Evolutionary conservation across 2,888 invertebrate genomes (phyloP), one percentile per base, ranked within the genome.

Genomic region (Plemyria rubiginata): DNA sequence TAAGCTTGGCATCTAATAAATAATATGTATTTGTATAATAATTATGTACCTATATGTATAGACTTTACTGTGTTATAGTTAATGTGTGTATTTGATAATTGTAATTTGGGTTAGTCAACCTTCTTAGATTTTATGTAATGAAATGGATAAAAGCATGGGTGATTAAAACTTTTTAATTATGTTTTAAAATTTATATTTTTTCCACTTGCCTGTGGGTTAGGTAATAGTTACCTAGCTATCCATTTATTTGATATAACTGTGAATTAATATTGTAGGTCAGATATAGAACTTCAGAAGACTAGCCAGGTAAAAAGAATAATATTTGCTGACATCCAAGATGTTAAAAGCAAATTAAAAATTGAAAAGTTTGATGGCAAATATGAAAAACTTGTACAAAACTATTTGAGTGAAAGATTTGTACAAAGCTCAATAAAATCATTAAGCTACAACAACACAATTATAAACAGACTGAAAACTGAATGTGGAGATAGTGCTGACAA

Each of bases 291-390:
- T 38, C 75, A 74, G 64, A 69, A 77, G 66, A 67, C 63, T 36
- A 58, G 61, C n/a, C 74, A 70, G 48, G 12, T 69, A 5, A 87
- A 80, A 55, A 75, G 71, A 64, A 73, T 86, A 7, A 67, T 65
- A 50, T 88, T 88, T 65, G 74, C 76, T 60, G 80, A 82, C 53
- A 70, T 87, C 46, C 54, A 74, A 62, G 88, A 88, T 32, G 69
- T 86, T 0, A 82, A 82, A 78, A 65, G 81, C 13, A 63, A 77
- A 65, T 62, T 79, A 62, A 70, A 77, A 70, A 65, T 76, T 8
- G 36, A 48, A 15, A 64, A 70, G n/a, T 60, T 60, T 11, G 63
- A 74, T 28, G 65, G 52, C 22, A 74, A 75, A 60, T 69, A 70
- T 13, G 36, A 38, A 66, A 38, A 61, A 46, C 4, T 58, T 54